Base-by-base conservation (phyloP, 2,113 vertebrate genomes). In the Tragulus kanchil region DNA sequence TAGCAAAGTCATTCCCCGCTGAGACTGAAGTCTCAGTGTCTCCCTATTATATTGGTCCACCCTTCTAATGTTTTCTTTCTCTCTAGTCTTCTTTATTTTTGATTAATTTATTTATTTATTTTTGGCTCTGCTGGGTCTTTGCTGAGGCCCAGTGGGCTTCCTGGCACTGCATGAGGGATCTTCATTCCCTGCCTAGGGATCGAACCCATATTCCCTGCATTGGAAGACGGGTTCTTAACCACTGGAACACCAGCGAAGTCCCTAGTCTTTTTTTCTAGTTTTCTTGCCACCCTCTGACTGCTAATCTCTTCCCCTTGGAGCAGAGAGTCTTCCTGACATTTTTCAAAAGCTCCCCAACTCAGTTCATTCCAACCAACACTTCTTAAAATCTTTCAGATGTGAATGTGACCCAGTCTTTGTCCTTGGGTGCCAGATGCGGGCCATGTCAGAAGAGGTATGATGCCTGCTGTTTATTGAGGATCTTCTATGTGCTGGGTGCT, bases 31-130 rank as follows among this genome's bases (percentile, higher is more conserved):
- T 31, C 45, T 50, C 28, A 10, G 0, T 1, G 16, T 65, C 26
- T 54, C 31, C 8, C 1, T 84, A 5, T 52, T 5, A 2, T 4
- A 1, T 17, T 16, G 48, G 5, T 52, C 25, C 2, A 48, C 42
- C 6, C 42, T 8, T 67, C 23, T 21, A 17, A 15, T 17, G 2
- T 54, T 65, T 65, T 31, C 26, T 31, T 64, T 28, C 31, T 31
- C 23, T 23, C 71, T 36, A 36, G 36, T 36, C 36, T 36, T 36
- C 36, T 36, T 36, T 36, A 36, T 36, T 36, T 36, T 36, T 36
- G 36, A 36, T 36, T 36, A 36, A 36, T 36, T 36, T 36, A 36
- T 36, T 36, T 36, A 36, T 36, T 36, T 36, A 36, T 36, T 36
- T 36, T 36, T 36, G 36, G 36, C 36, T 36, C 36, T 36, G 36